These are phyloP conservation scores for Apolygus lucorum DNA, from an alignment of 1,140 invertebrate species.

Conservation along the genomic window DNA sequence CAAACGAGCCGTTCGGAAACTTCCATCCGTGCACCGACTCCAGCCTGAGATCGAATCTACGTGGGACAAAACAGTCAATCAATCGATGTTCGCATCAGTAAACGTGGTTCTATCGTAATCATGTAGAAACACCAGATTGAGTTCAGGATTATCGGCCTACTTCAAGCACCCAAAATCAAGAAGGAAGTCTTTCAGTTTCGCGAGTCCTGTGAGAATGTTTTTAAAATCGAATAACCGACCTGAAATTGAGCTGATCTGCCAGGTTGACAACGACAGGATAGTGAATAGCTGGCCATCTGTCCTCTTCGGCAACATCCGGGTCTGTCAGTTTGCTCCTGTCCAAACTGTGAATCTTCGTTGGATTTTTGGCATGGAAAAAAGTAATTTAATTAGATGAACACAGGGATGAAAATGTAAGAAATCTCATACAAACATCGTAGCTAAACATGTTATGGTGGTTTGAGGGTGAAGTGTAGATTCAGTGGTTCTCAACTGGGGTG, in stretches of 20 bases:
- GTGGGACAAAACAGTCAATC: no score
- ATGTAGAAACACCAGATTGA: no score
- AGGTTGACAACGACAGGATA: constrained; percentile 23
- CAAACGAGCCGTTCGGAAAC: constrained; percentile 43
- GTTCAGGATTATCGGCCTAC: no score
- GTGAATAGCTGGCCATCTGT: constrained; percentile 27
- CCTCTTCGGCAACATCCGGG: constrained; percentile 9
- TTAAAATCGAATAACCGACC: constrained; percentile 17
- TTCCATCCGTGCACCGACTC: constrained; percentile 42
- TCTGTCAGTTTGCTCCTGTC: neutral
- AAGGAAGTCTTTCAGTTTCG: no score
- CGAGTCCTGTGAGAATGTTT: no score
- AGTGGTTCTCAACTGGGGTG: no score
- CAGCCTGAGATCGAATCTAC: neutral
- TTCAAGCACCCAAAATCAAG: no score
- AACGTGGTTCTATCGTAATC: no score
- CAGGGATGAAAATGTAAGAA: neutral
- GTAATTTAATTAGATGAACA: neutral
- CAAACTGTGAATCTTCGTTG: neutral
- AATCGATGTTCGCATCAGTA: no score
- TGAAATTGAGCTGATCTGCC: constrained; percentile 28
- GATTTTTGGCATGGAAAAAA: no score
- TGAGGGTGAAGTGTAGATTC: no score
- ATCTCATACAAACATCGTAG: neutral
- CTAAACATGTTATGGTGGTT: no score